Conservation (phyloP, 1,140 invertebrate genomes). For the Penaeus chinensis region DNA sequence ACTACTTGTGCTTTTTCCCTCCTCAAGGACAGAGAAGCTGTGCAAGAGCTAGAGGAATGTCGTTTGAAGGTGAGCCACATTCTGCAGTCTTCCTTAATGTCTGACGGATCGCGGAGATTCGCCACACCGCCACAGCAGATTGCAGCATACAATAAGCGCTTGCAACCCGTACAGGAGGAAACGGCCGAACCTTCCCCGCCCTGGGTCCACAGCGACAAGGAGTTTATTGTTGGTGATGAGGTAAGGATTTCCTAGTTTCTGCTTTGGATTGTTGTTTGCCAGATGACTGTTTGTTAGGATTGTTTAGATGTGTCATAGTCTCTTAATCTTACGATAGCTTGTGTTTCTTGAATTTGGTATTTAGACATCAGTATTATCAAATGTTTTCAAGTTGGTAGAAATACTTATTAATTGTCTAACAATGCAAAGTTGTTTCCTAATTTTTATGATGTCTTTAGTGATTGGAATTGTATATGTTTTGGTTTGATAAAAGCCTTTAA, state of each 20-base stretch:
- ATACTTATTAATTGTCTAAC: too few species aligned
- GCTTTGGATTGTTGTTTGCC: background rate
- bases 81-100: slow-evolving; percentile 85
- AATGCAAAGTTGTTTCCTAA: too few species aligned
- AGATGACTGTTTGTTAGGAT: too few species aligned
- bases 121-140: slow-evolving; percentile 89
- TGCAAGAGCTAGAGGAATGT: slow-evolving; percentile 85
- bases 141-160: slow-evolving; percentile 84
- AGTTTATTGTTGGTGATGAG: slow-evolving; percentile 70
- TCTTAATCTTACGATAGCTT: background rate
- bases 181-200: slow-evolving; percentile 66
- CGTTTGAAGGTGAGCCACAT: slow-evolving; percentile 84
- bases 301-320: background rate
- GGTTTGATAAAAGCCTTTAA: too few species aligned
- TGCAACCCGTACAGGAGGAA: slow-evolving; percentile 71
- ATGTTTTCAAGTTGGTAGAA: too few species aligned
- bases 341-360: too few species aligned
- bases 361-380: too few species aligned
- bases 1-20: background rate
- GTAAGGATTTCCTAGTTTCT: slow-evolving; percentile 64
- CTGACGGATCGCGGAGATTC: slow-evolving; percentile 81
- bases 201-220: slow-evolving; percentile 61
- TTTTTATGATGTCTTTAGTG: too few species aligned
- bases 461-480: too few species aligned
- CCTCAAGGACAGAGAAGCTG: slow-evolving; percentile 74